These are phyloP conservation scores for Chinchilla lanigera DNA, from an alignment of 2,113 vertebrate genomes.

Conservation along the genomic window DNA sequence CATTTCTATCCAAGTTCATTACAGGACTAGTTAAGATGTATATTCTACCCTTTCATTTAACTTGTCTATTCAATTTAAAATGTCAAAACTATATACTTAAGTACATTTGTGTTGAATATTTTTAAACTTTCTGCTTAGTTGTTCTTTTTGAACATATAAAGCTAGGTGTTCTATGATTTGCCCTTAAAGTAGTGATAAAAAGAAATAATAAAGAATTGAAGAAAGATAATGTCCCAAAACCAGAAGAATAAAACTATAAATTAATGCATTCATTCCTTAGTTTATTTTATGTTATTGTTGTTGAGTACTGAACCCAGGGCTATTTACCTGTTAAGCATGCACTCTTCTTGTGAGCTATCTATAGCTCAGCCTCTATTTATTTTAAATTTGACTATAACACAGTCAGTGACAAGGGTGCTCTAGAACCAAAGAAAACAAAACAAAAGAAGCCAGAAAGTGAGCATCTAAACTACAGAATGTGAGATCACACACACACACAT, in stretches of 20 bases:
- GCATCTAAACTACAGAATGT: neutral
- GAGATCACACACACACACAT: no score
- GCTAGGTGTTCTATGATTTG: neutral
- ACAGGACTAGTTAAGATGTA: neutral
- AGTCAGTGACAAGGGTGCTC: neutral
- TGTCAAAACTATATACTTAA: neutral
- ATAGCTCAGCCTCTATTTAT: no score
- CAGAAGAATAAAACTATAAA: neutral
- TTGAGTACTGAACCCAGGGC: neutral
- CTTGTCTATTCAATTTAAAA: neutral
- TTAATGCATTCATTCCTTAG: neutral
- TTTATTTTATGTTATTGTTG: neutral
- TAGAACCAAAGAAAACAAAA: neutral
- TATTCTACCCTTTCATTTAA: no score
- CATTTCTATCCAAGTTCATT: neutral
- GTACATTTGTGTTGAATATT: neutral
- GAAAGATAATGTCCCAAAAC: neutral
- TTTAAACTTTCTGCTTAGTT: neutral
- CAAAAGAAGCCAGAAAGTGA: neutral
- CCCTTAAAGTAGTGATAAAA: neutral
- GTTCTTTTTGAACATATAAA: neutral
- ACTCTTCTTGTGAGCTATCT: neutral
- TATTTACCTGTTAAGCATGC: neutral
- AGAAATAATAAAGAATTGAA: neutral
- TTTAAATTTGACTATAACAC: neutral